A percentile compares a stretch with the other conserved stretches of the same genome.
Evolutionary conservation across 2,797 vertebrate genomes (phyloP).

Genomic region (Cheirogaleus major): DNA sequence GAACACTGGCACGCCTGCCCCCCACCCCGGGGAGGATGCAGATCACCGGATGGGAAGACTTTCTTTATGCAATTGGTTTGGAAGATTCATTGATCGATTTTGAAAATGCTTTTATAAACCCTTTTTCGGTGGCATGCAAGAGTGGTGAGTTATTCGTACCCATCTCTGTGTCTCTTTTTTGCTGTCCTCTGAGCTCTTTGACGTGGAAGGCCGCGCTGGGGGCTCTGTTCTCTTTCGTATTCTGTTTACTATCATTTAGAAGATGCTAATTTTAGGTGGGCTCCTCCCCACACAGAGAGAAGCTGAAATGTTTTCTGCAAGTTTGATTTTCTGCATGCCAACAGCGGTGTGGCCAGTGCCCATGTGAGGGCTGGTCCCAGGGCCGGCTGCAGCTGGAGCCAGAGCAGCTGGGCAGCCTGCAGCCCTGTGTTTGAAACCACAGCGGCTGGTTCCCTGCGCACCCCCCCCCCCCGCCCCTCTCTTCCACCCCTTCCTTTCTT

Average conservation of each 20-base stretch:
- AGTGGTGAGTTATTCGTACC: neutral
- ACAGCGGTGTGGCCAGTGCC: rapidly evolving
- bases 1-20: rapidly evolving
- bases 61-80: neutral
- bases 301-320: neutral
- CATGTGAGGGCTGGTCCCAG: rapidly evolving
- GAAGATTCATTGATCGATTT: neutral
- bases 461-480: neutral
- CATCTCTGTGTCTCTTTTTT: rapidly evolving
- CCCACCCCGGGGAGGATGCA: rapidly evolving
- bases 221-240: neutral
- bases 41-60: neutral
- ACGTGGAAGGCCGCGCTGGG: neutral
- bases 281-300: rapidly evolving
- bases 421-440: rapidly evolving
- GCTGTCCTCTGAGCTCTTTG: too few relatives aligned
- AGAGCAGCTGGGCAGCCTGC: rapidly evolving
- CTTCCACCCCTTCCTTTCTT: rapidly evolving
- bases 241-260: neutral
- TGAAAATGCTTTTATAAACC: neutral
- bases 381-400: neutral
- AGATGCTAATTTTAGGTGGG: neutral
- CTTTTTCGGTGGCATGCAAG: neutral
- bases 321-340: neutral
- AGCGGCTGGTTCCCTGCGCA: rapidly evolving